Evolutionary conservation across 2,888 invertebrate genomes (phyloP).

Genomic region (Drosophila imparisetae): DNA sequence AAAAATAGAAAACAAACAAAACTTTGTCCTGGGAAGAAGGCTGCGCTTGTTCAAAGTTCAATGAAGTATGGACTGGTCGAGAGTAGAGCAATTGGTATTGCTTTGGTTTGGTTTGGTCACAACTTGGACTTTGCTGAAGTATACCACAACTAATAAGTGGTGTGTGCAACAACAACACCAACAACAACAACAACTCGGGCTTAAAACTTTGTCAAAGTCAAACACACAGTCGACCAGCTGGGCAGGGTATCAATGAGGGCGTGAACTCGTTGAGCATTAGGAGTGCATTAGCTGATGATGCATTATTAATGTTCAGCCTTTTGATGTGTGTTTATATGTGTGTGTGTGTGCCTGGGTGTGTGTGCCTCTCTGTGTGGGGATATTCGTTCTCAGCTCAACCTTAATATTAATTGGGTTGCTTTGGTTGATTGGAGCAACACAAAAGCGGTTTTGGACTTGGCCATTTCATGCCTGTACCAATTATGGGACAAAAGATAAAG

Average conservation of each 20-base stretch:
- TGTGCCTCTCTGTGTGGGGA: no score
- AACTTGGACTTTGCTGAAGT: slow-evolving; percentile 41
- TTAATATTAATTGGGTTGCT: slow-evolving; percentile 53
- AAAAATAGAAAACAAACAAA: slow-evolving; percentile 22
- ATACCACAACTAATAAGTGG: slow-evolving; percentile 59
- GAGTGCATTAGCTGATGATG: slow-evolving; percentile 68
- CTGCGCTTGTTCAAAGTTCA: slow-evolving; percentile 66
- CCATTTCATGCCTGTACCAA: slow-evolving; percentile 49
- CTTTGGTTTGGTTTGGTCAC: slow-evolving; percentile 42
- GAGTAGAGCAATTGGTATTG: slow-evolving; percentile 24
- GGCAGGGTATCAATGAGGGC: slow-evolving; percentile 25
- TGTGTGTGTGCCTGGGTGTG: neutral
- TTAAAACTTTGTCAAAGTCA: slow-evolving; percentile 74
- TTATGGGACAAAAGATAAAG: slow-evolving; percentile 48
- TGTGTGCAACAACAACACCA: neutral
- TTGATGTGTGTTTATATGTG: slow-evolving; percentile 42
- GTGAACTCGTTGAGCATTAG: slow-evolving; percentile 61
- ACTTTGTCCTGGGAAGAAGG: slow-evolving; percentile 56
- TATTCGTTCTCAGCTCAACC: slow-evolving; percentile 5
- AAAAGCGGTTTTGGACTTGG: slow-evolving; percentile 12
- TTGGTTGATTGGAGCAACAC: slow-evolving; percentile 25
- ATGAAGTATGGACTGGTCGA: slow-evolving; percentile 61
- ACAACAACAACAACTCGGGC: slow-evolving; percentile 3
- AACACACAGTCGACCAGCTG: slow-evolving; percentile 57
- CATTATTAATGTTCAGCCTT: slow-evolving; percentile 68